Evolutionary conservation across 2,888 invertebrate species (phyloP).

Genomic region (Geotrupes spiniger): DNA sequence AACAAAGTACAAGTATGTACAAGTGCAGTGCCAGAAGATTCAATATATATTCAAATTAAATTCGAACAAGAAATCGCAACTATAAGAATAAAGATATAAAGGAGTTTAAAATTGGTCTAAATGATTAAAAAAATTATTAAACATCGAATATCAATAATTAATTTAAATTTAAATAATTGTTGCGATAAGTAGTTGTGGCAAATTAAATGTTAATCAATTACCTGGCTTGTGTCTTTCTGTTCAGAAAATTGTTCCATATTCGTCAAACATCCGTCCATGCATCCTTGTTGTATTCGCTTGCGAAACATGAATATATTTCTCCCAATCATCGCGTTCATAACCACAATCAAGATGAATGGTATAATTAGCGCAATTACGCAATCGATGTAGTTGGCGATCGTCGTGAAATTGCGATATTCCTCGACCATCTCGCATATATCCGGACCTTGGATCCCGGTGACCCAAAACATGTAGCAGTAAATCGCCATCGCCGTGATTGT

Average conservation of each 20-base stretch:
- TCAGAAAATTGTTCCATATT: constrained; percentile 46
- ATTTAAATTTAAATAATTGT: no score
- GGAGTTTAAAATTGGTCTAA: no score
- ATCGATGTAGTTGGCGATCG: constrained; percentile 59
- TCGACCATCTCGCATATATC: constrained; percentile 54
- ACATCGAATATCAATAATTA: no score
- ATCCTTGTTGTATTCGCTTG: constrained; percentile 46
- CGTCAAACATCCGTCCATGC: constrained; percentile 37
- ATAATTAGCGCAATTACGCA: constrained; percentile 61
- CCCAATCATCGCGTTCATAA: constrained; percentile 64
- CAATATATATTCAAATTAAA: no score
- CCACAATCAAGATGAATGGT: constrained; percentile 59
- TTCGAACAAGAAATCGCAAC: no score
- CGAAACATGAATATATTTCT: constrained; percentile 53
- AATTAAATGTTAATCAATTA: no score
- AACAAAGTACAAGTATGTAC: no score
- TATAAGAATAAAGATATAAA: no score
- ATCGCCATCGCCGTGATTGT: constrained; percentile 48
- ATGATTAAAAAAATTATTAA: no score
- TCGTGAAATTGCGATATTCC: constrained; percentile 54
- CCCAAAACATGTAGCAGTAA: constrained; percentile 44
- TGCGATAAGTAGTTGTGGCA: no score
- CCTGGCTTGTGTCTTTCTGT: constrained; percentile 49
- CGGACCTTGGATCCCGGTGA: constrained; percentile 38
- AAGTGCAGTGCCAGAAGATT: no score